Evolutionary conservation across 2,113 vertebrate species (phyloP).

Genomic region (Rhabdornis inornatus): DNA sequence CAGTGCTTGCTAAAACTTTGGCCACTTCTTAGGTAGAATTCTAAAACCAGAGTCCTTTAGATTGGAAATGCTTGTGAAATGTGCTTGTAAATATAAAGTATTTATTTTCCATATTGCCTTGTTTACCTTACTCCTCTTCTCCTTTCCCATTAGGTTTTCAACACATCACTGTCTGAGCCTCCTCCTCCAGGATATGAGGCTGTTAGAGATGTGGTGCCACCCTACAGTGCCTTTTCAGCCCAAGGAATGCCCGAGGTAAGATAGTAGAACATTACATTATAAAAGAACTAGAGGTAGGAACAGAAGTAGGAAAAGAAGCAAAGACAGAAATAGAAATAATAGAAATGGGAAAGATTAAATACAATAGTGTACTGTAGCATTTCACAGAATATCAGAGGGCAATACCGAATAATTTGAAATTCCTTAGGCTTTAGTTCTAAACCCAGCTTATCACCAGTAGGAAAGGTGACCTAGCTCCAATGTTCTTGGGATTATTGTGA

Average conservation of each 20-base stretch:
- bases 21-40: not conserved
- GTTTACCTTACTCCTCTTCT: not conserved
- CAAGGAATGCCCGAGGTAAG: constrained; percentile 87
- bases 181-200: constrained; percentile 86
- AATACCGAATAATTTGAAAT: not conserved
- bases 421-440: not conserved
- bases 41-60: not conserved
- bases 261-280: not conserved
- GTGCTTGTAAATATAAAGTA: not conserved
- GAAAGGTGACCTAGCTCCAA: not conserved
- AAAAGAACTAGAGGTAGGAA: not conserved
- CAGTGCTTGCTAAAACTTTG: not conserved
- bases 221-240: constrained; percentile 90
- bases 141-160: constrained; percentile 78
- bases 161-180: constrained; percentile 85
- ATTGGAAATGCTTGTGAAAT: not conserved
- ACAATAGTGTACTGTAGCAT: not conserved
- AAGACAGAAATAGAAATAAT: not conserved
- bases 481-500: not conserved
- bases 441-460: not conserved
- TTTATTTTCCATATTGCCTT: not conserved
- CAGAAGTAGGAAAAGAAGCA: not conserved
- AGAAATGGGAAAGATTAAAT: not conserved
- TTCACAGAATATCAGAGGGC: not conserved
- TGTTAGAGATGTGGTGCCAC: constrained; percentile 80